Base-by-base conservation (phyloP, 23 tunicate genomes). In the Aplidium turbinatum region DNA sequence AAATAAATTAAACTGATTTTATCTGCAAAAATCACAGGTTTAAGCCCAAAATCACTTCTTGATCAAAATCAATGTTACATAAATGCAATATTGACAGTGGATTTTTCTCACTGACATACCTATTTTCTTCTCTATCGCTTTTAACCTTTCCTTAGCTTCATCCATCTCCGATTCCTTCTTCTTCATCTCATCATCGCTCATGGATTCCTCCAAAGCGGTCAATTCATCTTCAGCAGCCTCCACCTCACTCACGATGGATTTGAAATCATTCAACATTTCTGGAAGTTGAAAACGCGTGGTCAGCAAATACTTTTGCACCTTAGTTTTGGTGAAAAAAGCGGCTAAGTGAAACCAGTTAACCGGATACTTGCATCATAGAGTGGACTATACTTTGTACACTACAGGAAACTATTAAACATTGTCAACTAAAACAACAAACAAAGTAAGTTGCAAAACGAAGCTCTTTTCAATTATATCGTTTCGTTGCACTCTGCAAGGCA, bases 81-180 rank as follows among this genome's bases (percentile, higher is more conserved):
- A 58, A 26, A 26, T 58, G 33, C 32, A 9, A 24, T 3, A 26
- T 31, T 20, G 33, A 4, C 30, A 24, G 42, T 7, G 46, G 2
- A 33, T 2, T 3, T 46, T n/a, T n/a, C n/a, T n/a, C n/a, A n/a
- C n/a, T n/a, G 46, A 38, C 73, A 2, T 27, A 87, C 94, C 82
- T 2, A 87, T 87, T 38, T 80, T 66, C 33, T 64, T 56, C 47
- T 87, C 86, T 23, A 87, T 68, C 36, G 80, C 94, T 35, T 87
- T 87, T 75, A 80, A 35, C 45, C 86, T 42, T 32, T 73, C 77
- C 33, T 82, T 38, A 30, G 86, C 79, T 30, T 80, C 86, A 33
- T 35, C 32, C 31, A 57, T 77, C 35, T 87, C 94, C 4, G 28
- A 68, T 34, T 80, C 64, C 13, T 87, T 87, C 73, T 73, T 63